These are phyloP conservation scores for Hecatera dysodea DNA, from an alignment of 2,888 invertebrate genomes.

Conservation along the genomic window DNA sequence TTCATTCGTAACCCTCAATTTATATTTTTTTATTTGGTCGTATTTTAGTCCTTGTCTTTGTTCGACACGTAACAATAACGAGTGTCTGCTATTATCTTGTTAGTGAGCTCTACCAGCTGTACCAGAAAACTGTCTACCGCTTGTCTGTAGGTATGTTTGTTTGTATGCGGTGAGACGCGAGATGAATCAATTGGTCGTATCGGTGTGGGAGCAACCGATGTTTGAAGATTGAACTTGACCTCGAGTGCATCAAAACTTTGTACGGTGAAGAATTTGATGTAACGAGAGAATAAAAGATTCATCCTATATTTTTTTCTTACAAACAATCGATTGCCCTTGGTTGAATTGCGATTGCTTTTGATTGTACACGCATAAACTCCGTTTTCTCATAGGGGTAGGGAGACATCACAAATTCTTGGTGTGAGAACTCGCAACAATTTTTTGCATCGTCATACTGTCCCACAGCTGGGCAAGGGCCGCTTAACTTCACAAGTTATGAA, in stretches of 20 bases:
- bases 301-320: not conserved
- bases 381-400: too few relatives aligned
- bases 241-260: constrained; percentile 8
- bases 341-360: too few relatives aligned
- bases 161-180: constrained; percentile 16
- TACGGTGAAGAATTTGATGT: not conserved
- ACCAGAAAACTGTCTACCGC: constrained; percentile 52
- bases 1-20: not conserved
- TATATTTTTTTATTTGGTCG: not conserved
- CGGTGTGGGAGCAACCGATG: constrained; percentile 25
- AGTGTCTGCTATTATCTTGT: constrained; percentile 50
- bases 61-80: not conserved
- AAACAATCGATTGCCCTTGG: not conserved
- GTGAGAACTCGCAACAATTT: not conserved
- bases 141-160: constrained; percentile 43
- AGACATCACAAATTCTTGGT: not conserved
- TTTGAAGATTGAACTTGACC: constrained; percentile 51
- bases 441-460: too few relatives aligned
- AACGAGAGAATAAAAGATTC: not conserved
- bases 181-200: constrained; percentile 49
- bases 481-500: too few relatives aligned
- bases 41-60: constrained; percentile 50
- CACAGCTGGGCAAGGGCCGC: too few relatives aligned
- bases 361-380: too few relatives aligned
- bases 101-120: constrained; percentile 58